Conservation (phyloP, 1,140 invertebrate genomes). For the Tetragnatha versicolor region DNA sequence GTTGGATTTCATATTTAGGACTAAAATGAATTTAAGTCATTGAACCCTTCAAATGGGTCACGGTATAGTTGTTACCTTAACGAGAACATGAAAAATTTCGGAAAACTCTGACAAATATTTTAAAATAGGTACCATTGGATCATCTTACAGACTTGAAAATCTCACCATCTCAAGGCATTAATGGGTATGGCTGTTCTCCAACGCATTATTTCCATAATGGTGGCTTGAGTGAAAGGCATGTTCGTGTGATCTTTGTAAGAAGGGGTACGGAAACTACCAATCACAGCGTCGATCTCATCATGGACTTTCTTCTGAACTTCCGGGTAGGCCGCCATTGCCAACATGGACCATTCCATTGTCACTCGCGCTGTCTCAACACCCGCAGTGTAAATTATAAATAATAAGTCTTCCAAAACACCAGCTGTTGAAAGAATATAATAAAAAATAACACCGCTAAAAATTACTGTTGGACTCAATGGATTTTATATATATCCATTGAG, state of each 20-base stretch:
- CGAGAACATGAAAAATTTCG: too few relatives aligned
- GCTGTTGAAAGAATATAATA: constrained; percentile 23
- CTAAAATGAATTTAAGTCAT: too few relatives aligned
- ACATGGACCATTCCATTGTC: constrained; percentile 57
- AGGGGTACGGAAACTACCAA: constrained; percentile 57
- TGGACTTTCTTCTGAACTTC: constrained; percentile 59
- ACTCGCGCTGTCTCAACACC: constrained; percentile 60
- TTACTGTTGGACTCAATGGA: too few relatives aligned
- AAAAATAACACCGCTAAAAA: too few relatives aligned
- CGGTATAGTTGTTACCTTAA: too few relatives aligned
- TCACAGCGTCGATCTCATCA: constrained; percentile 58
- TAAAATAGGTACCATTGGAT: too few relatives aligned
- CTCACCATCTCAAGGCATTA: constrained; percentile 51
- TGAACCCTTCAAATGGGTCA: too few relatives aligned
- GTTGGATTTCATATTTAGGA: too few relatives aligned
- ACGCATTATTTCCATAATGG: constrained; percentile 57
- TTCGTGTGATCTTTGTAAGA: constrained; percentile 48
- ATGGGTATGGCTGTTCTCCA: constrained; percentile 56
- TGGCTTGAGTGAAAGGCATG: constrained; percentile 58
- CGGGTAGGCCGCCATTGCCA: constrained; percentile 55
- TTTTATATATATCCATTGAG: too few relatives aligned
- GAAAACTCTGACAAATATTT: too few relatives aligned
- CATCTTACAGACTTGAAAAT: too few relatives aligned
- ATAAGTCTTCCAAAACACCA: constrained; percentile 51
- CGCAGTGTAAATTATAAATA: constrained; percentile 56